Evolutionary conservation across 1,140 invertebrate species (phyloP).

Genomic region (Tenebrio molitor): DNA sequence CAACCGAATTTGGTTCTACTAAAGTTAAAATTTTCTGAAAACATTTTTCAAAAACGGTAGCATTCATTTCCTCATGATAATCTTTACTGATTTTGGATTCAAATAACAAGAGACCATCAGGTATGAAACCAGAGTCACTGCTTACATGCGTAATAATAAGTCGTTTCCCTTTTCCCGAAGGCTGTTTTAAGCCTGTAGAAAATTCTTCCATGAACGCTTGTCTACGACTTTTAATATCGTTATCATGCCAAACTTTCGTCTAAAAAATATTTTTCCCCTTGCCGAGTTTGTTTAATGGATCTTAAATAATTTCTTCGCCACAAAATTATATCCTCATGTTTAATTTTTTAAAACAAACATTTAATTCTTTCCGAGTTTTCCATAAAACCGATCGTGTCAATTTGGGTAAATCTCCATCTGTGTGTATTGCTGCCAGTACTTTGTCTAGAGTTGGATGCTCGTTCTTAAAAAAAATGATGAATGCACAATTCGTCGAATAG

Average conservation of each 20-base stretch:
- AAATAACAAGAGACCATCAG: constrained; percentile 45
- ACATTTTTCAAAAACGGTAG: constrained; percentile 53
- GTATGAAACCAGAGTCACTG: constrained; percentile 45
- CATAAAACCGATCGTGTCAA: no score
- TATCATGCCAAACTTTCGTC: constrained; percentile 55
- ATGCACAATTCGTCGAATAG: no score
- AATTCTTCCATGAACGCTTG: constrained; percentile 47
- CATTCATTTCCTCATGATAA: constrained; percentile 52
- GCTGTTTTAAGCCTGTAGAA: constrained; percentile 49
- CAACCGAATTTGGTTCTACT: constrained; percentile 48
- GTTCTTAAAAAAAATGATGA: no score
- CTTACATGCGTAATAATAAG: constrained; percentile 52
- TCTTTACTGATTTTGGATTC: constrained; percentile 48
- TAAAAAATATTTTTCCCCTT: constrained; percentile 49
- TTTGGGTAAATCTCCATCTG: no score
- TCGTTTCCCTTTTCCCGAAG: constrained; percentile 52
- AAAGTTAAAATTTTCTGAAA: constrained; percentile 40
- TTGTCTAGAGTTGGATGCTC: no score
- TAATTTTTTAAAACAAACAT: no score
- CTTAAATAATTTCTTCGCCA: constrained; percentile 46
- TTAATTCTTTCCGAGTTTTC: no score
- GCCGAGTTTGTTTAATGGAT: constrained; percentile 40
- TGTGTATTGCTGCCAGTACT: no score
- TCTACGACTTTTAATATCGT: constrained; percentile 40
- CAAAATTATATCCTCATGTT: no score